phyloP scores from a whole-genome alignment of 2,797 vertebrate genomes.

The Otus scops region DNA sequence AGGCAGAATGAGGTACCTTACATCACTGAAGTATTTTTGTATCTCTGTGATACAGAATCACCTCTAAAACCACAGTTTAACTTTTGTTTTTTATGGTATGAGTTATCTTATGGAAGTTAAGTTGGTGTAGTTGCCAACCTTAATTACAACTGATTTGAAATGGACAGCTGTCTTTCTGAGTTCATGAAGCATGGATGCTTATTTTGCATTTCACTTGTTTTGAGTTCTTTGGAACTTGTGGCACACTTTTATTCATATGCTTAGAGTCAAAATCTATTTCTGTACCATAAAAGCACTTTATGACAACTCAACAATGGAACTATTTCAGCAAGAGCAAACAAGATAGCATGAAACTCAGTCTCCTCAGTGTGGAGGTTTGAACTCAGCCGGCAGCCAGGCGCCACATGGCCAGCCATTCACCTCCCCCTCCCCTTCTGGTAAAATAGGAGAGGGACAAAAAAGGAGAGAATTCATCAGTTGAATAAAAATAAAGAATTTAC shows the following conservation, averaged over 20 bases:
- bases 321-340: not conserved
- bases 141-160: not conserved
- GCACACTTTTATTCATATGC: not conserved
- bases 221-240: not conserved
- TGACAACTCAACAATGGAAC: not conserved
- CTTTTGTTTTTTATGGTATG: not conserved
- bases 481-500: no score
- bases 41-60: not conserved
- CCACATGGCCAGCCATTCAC: no score
- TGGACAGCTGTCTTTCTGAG: not conserved
- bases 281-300: not conserved
- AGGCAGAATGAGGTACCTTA: not conserved
- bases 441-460: no score
- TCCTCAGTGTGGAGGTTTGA: not conserved
- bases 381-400: no score
- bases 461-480: no score
- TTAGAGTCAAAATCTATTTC: not conserved
- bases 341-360: not conserved
- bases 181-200: not conserved
- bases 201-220: not conserved
- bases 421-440: no score
- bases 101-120: not conserved
- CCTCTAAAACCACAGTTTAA: not conserved
- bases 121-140: not conserved
- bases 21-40: not conserved